Evolutionary conservation across 2,888 invertebrate species (phyloP), one percentile per base, ranked within the genome.

Genomic region (Melolontha melolontha): DNA sequence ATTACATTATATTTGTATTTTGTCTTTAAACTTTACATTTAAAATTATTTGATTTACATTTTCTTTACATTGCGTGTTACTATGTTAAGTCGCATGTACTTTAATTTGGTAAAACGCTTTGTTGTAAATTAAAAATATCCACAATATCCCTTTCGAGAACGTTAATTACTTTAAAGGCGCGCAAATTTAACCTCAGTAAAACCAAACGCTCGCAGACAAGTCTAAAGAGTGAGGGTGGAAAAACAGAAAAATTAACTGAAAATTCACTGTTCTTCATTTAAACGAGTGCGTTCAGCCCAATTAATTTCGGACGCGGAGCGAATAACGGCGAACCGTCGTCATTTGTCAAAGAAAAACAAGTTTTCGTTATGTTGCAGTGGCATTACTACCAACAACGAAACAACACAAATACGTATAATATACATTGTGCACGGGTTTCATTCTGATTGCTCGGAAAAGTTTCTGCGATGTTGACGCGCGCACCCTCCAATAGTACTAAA

Each of bases 341-440:
- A 62, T 62, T 49, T 62, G 59, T 62, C 59, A 62, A 34, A 62
- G 59, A 47, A 62, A 47, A 62, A 62, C 59, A 62, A 62, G 47
- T 39, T 49, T 39, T 34, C 59, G 47, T 47, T 29, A 47, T 62
- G 59, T 62, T 47, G 59, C 59, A 49, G 17, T 2, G 4, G 11
- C 7, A 49, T 22, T 47, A 47, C 11, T 49, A 16, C 10, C 5
- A n/a, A 17, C 47, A 17, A 22, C 22, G 22, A 10, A 49, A 16
- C 49, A 17, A 11, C 16, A 8, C 16, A n/a, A 54, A 54, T 40
- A 40, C 51, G 29, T 17, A 54, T 54, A 16, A 54, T 54, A 54
- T 40, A 54, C 54, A 34, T 39, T 10, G 11, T 29, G 34, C 34
- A 52, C 34, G 12, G 6, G 12, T 52, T 34, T 11, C 51, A 44